These are phyloP conservation scores for Agriotes lineatus DNA, from an alignment of 2,888 invertebrate genomes.

Conservation along the genomic window DNA sequence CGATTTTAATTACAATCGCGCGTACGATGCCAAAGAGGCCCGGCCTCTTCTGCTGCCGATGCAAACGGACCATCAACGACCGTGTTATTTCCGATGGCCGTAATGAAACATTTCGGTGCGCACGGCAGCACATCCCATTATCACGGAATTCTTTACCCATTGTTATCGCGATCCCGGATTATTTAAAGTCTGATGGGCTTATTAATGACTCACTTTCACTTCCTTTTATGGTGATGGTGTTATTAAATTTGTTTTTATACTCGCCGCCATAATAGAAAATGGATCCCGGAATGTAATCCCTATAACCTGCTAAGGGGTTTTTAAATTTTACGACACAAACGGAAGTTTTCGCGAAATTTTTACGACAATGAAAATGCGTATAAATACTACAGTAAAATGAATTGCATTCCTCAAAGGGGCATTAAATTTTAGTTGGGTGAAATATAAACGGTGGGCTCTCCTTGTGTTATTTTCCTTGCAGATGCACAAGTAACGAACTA, in stretches of 20 bases:
- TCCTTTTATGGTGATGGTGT: constrained; percentile 51
- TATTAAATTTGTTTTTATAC: constrained; percentile 58
- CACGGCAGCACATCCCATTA: constrained; percentile 55
- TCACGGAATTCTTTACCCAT: constrained; percentile 57
- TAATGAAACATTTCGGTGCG: constrained; percentile 54
- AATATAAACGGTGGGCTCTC: constrained; percentile 2
- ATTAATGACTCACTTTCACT: constrained; percentile 57
- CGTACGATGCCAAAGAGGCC: too few species aligned
- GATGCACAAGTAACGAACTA: neutral
- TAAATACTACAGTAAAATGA: constrained; percentile 28
- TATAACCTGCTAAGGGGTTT: constrained; percentile 10
- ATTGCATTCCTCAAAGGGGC: constrained; percentile 19
- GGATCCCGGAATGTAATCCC: constrained; percentile 35
- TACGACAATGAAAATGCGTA: constrained; percentile 18
- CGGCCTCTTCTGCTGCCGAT: constrained; percentile 29
- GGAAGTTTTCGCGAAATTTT: neutral
- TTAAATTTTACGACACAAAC: constrained; percentile 26
- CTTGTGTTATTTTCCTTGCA: constrained; percentile 1
- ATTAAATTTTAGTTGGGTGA: constrained; percentile 21
- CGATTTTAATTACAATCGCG: too few species aligned
- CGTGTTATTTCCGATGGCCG: constrained; percentile 54
- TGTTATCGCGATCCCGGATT: constrained; percentile 57
- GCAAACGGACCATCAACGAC: constrained; percentile 45
- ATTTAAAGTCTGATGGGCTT: constrained; percentile 58
- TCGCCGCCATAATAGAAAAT: constrained; percentile 49